A percentile compares a stretch with the other conserved stretches of the same genome.
Conservation (phyloP, 1,140 invertebrate genomes). For the Cotesia typhae region DNA sequence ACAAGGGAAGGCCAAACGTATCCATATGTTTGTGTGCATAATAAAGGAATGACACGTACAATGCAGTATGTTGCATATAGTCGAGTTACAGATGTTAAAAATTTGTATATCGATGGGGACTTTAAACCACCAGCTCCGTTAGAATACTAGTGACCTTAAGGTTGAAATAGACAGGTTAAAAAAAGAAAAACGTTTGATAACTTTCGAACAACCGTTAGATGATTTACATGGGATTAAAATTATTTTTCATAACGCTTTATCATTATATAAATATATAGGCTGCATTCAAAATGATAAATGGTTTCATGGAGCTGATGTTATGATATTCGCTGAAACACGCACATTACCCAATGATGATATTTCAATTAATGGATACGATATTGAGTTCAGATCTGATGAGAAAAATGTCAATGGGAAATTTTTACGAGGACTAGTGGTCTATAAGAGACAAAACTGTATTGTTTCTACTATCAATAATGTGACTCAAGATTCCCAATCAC, state of each 20-base stretch:
- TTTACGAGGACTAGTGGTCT: neutral
- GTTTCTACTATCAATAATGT: no score
- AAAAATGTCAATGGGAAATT: neutral
- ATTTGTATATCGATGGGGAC: no score
- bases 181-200: conserved; percentile 5
- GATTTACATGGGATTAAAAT: neutral
- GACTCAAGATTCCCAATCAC: neutral
- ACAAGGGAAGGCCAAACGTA: conserved; percentile 19
- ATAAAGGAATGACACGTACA: neutral
- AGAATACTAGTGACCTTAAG: conserved; percentile 4
- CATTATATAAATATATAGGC: neutral
- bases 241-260: neutral
- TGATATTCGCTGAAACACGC: conserved; percentile 4
- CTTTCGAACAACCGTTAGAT: neutral
- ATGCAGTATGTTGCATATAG: conserved; percentile 13
- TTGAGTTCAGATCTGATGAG: neutral
- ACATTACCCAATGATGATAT: neutral
- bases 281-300: neutral
- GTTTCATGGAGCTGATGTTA: conserved; percentile 1
- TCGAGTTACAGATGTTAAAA: no score
- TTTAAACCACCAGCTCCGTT: neutral
- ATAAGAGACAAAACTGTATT: no score
- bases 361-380: neutral
- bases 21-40: conserved; percentile 5
- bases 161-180: neutral